Evolutionary conservation across 2,113 vertebrate genomes (phyloP).

Genomic region (Copsychus sechellarum): DNA sequence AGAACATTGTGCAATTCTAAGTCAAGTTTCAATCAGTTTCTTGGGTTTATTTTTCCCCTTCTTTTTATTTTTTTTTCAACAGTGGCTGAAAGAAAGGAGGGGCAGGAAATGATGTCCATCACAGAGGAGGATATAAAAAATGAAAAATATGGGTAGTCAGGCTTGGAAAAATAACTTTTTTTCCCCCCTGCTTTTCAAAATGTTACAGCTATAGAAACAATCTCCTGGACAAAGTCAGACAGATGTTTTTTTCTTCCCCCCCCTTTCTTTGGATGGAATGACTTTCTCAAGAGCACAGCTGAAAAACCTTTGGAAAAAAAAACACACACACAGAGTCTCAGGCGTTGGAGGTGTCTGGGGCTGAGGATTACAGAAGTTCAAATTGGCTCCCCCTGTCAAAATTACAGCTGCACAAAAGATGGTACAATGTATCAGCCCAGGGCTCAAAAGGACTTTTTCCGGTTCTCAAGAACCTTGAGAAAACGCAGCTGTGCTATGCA

Average conservation of each 20-base stretch:
- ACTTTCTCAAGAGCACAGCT: conserved; percentile 75
- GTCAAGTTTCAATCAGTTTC: conserved; percentile 58
- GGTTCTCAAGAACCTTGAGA: conserved; percentile 74
- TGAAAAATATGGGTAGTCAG: conserved; percentile 51
- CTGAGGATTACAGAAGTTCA: conserved; percentile 79
- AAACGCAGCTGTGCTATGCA: conserved; percentile 72
- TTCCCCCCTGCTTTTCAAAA: conserved; percentile 38
- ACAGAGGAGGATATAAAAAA: conserved; percentile 58
- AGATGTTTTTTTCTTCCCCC: conserved; percentile 49
- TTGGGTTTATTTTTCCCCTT: conserved; percentile 32
- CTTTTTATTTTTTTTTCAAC: not conserved
- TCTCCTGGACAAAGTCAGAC: conserved; percentile 60
- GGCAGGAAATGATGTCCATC: conserved; percentile 64
- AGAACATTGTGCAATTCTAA: conserved; percentile 70
- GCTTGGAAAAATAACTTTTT: conserved; percentile 49
- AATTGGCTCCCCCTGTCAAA: conserved; percentile 71
- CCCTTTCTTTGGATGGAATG: conserved; percentile 52
- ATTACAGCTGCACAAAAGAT: conserved; percentile 80
- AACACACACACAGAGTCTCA: conserved; percentile 43
- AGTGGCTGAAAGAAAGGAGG: conserved; percentile 64
- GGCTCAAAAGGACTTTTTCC: conserved; percentile 74
- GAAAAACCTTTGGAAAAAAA: conserved; percentile 72
- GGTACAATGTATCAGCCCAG: conserved; percentile 72
- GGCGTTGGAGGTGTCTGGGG: conserved; percentile 77
- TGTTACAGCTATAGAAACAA: conserved; percentile 71